phyloP scores from a whole-genome alignment of 2,888 invertebrate species.

The Cactoblastis cactorum region DNA sequence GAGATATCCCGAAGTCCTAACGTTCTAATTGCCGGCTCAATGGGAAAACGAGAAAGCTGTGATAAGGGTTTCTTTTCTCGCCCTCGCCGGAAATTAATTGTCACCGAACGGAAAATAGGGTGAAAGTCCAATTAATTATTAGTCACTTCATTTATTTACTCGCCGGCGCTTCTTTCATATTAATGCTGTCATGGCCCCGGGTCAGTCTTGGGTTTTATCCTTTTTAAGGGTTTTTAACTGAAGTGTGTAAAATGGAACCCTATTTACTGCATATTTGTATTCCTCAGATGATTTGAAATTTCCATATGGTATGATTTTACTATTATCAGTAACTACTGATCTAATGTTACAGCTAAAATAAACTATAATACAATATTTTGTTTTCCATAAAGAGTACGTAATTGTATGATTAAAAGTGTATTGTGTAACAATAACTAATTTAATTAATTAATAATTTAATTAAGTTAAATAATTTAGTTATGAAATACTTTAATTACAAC shows the following conservation, averaged over 20 bases:
- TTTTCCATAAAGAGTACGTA: too few species aligned
- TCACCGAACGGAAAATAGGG: slow-evolving; percentile 79
- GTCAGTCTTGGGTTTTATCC: not conserved
- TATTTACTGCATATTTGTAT: too few species aligned
- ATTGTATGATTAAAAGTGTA: too few species aligned
- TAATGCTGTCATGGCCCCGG: slow-evolving; percentile 47
- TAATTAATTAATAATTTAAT: too few species aligned
- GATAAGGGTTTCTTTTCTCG: slow-evolving; percentile 77
- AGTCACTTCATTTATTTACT: slow-evolving; percentile 79
- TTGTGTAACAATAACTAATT: too few species aligned
- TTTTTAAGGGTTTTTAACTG: not conserved
- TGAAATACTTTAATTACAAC: too few species aligned
- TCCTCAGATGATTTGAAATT: too few species aligned
- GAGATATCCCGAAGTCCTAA: slow-evolving; percentile 7
- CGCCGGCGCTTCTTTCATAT: slow-evolving; percentile 68
- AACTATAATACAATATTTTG: too few species aligned
- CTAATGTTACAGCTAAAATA: too few species aligned
- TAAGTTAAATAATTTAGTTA: too few species aligned
- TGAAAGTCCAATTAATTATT: slow-evolving; percentile 79
- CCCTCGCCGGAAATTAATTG: slow-evolving; percentile 75
- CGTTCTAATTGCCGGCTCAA: slow-evolving; percentile 25
- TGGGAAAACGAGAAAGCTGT: slow-evolving; percentile 63
- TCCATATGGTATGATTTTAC: too few species aligned
- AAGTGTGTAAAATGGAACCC: not conserved
- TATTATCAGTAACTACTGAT: too few species aligned